Conservation (phyloP, 2,113 vertebrate species). For the Sitta europaea region DNA sequence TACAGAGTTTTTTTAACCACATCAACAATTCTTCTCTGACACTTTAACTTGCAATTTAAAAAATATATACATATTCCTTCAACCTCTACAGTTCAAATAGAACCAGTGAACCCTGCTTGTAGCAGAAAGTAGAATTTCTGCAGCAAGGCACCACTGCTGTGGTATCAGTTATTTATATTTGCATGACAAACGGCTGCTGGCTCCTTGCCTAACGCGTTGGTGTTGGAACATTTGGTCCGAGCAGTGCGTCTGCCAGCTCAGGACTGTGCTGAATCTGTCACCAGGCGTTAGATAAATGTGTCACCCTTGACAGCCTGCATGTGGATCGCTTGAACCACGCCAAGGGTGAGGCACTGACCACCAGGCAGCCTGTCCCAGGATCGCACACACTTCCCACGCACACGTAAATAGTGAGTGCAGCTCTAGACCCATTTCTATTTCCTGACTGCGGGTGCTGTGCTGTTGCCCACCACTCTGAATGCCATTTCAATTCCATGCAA, state of each 20-base stretch:
- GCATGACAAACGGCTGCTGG: conserved; percentile 63
- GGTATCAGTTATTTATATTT: conserved; percentile 65
- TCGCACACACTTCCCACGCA: neutral
- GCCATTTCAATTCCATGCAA: neutral
- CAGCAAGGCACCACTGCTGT: conserved; percentile 12
- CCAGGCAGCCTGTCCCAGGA: neutral
- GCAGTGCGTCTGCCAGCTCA: conserved; percentile 78
- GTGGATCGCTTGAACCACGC: conserved; percentile 28
- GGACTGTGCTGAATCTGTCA: conserved; percentile 81
- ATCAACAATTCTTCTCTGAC: neutral
- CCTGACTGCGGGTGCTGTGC: neutral
- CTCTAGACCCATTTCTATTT: conserved; percentile 13
- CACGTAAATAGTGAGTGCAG: neutral
- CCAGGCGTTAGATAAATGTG: conserved; percentile 69
- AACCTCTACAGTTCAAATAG: neutral
- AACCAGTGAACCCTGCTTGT: neutral
- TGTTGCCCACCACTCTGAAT: neutral
- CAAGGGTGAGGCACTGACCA: conserved; percentile 31
- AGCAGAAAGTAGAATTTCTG: conserved; percentile 4
- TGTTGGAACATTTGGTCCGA: conserved; percentile 79
- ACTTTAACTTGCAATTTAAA: neutral
- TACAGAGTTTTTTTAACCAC: neutral
- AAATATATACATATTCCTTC: neutral
- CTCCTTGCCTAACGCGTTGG: conserved; percentile 59
- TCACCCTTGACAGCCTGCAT: conserved; percentile 58